These are phyloP conservation scores for Channallabes apus DNA, from an alignment of 2,797 vertebrate genomes.

Conservation along the genomic window DNA sequence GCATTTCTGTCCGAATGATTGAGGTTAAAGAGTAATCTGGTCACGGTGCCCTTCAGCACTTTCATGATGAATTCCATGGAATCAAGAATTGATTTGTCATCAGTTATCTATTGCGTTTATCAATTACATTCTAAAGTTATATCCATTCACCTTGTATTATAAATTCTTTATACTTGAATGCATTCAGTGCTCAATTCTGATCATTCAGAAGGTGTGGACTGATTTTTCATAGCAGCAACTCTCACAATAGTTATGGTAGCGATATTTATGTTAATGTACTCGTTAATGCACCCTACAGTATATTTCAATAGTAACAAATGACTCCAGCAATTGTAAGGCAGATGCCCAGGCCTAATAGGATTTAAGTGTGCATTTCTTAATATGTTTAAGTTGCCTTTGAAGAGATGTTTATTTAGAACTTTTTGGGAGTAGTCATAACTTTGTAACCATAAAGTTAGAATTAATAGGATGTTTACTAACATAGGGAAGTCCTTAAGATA, in stretches of 20 bases:
- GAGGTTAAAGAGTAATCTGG: slow-evolving; percentile 46
- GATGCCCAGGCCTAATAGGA: not conserved
- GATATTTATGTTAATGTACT: not conserved
- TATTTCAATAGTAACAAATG: not conserved
- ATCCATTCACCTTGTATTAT: not conserved
- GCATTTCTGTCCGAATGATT: slow-evolving; percentile 43
- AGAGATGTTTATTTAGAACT: not conserved
- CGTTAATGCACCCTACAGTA: not conserved
- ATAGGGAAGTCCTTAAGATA: not conserved
- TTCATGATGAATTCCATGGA: slow-evolving; percentile 26
- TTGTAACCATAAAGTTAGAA: not conserved
- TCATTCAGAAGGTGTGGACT: not conserved
- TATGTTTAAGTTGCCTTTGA: not conserved
- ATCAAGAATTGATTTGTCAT: slow-evolving; percentile 18
- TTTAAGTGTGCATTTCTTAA: not conserved
- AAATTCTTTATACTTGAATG: not conserved
- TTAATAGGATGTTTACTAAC: not conserved
- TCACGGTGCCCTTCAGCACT: slow-evolving; percentile 22
- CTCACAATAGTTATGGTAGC: not conserved
- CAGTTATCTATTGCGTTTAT: not conserved
- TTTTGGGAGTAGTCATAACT: not conserved
- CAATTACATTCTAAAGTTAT: not conserved
- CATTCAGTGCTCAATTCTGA: not conserved
- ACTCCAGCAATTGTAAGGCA: no score
- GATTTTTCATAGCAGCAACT: not conserved